Base-by-base conservation (phyloP, 2,888 invertebrate genomes). In the Anarsia innoxiella region DNA sequence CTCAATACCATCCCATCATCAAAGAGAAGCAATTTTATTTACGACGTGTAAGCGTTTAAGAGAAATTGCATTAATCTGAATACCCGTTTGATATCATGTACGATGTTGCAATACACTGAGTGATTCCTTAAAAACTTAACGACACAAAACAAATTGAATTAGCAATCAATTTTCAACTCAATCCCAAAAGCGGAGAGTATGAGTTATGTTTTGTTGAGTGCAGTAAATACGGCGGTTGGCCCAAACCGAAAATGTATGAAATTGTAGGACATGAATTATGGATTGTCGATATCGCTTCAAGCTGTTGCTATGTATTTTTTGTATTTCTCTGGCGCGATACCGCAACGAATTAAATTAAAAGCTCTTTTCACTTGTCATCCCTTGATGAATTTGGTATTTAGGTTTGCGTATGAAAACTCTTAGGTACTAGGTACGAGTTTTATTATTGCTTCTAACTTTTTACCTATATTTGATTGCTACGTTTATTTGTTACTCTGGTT, bases 281-380 rank as follows among this genome's bases (percentile, higher is more conserved):
- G 82, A 84, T 84, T 84, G 83, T 83, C 84, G 84, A 84, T 84
- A 83, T 77, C 77, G 83, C 82, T 80, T 66, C 82, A 83, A 84
- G 84, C 84, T 84, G 84, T 83, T 80, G 75, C 78, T 76, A 67
- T 79, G 63, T 78, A 79, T 83, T 82, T 83, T 80, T 76, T 69
- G 65, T 73, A 67, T 73, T 75, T 55, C 74, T 72, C 73, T 55
- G 70, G 72, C 73, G 72, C 74, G 72, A 75, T 74, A 79, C 84
- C 83, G 73, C 83, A 82, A 72, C 83, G 84, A 82, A 84, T 84
- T 83, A 83, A 84, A 84, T 84, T 84, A 84, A 84, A 83, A 82
- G 79, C 82, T 83, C 83, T 83, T 83, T 82, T 84, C 80, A 82
- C 79, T 79, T 84, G 82, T 82, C 82, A 78, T 76, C 74, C 69